Evolutionary conservation across 2,888 invertebrate species (phyloP), one percentile per base, ranked within the genome.

Genomic region (Linyphia triangularis): DNA sequence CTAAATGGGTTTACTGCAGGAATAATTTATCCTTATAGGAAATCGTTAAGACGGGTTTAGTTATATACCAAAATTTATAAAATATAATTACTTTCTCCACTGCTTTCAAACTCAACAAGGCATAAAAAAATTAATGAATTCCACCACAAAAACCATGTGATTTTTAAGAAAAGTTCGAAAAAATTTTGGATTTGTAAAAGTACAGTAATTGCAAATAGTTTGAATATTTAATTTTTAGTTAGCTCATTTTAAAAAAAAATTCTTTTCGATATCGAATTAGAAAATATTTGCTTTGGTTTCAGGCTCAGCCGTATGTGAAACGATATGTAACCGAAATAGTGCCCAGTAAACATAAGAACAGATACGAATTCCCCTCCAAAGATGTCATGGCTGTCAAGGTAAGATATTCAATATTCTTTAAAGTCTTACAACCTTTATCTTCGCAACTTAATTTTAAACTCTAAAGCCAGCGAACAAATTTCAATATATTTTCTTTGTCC

Each of bases 331-430:
- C 77, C 22, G 86, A 86, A 59, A 72, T 86, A 1, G 86, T 86
- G 1, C 89, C 89, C 6, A 89, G 89, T 43, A 89, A 89, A 40
- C 89, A 89, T 65, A 85, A 86, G 63, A 89, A 89, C 59, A 59
- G 85, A 40, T 89, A 89, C 26, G 89, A 89, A 51, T 81, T 61
- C 24, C 79, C 89, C 7, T 63, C 81, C 0, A 79, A 85, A 70
- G 85, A 89, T 65, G 85, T 73, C 0, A 69, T 65, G 28, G 77
- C 43, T 16, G 19, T 89, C 6, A 89, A 82, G 75, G 89, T 89
- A 85, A 79, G 70, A 43, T 0, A 6, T 24, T 0, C 24, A 0
- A 5, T 51, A 10, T 13, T 24, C 33, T 10, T 24, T 13, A n/a
- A 19, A 73, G 30, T 3, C 7, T n/a, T n/a, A 5, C 9, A 30